A percentile compares a stretch with the other conserved stretches of the same genome.
Conservation (phyloP, 2,797 vertebrate species). For the Falco concolor region DNA sequence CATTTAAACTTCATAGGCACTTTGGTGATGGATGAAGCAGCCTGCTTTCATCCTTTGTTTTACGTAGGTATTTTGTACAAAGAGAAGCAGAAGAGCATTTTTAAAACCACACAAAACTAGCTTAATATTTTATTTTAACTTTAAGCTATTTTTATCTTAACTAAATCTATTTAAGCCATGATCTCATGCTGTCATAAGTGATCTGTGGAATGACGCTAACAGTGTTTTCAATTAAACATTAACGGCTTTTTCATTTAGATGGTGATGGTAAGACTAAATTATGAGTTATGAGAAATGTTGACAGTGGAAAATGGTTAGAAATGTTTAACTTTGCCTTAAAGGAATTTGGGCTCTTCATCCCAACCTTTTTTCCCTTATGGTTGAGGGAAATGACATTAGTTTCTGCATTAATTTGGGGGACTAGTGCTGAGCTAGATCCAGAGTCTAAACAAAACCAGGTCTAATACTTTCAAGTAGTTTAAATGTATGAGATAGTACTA, state of each 20-base stretch:
- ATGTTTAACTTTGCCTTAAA: neutral
- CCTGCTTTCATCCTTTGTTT: neutral
- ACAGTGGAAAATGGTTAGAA: neutral
- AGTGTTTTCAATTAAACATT: neutral
- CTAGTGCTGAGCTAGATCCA: neutral
- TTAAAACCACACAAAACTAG: neutral
- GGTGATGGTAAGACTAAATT: neutral
- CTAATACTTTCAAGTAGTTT: neutral
- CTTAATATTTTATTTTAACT: neutral
- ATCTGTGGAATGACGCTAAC: neutral
- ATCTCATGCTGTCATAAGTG: neutral
- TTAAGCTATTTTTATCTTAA: neutral
- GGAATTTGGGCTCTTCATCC: neutral
- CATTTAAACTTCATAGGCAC: neutral
- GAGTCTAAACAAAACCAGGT: neutral
- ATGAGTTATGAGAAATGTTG: neutral
- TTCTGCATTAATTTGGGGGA: neutral
- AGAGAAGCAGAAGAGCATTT: neutral
- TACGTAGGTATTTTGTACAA: neutral
- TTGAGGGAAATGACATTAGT: neutral
- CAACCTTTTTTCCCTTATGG: fast-evolving
- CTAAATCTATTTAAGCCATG: neutral
- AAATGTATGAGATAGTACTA: neutral
- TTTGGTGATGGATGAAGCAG: neutral
- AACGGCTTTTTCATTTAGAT: neutral